Percentiles rank a stretch among this genome's conserved stretches.
These are phyloP conservation scores for Atherinomorus stipes DNA, from an alignment of 2,113 vertebrate genomes.

Conservation along the genomic window DNA sequence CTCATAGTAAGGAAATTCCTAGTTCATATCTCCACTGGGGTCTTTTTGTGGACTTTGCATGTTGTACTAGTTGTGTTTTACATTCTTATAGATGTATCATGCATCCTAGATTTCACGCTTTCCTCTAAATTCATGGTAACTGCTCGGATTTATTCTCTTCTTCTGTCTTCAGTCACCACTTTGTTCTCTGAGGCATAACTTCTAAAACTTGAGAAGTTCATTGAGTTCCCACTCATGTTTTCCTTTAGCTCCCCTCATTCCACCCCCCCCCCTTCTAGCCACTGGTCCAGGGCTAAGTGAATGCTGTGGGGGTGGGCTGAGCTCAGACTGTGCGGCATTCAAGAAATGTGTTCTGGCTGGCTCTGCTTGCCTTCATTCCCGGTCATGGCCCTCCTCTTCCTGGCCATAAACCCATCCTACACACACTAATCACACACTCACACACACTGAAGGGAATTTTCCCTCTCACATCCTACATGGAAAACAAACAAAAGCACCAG, in stretches of 20 bases:
- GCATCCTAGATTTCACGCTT: too few relatives aligned
- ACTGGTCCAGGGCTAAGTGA: neutral
- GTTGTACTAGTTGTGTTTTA: too few relatives aligned
- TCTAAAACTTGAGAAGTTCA: conserved; percentile 28
- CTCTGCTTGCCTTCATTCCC: conserved; percentile 20
- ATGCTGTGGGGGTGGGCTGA: conserved; percentile 26
- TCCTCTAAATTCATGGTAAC: too few relatives aligned
- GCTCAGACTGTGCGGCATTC: conserved; percentile 61
- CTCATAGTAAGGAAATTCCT: too few relatives aligned
- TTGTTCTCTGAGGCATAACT: neutral
- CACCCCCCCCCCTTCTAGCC: neutral
- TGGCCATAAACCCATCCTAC: conserved; percentile 12
- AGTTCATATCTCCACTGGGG: too few relatives aligned
- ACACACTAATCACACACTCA: conserved; percentile 10
- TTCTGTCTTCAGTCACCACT: neutral
- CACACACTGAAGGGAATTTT: neutral
- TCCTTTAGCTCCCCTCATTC: too few relatives aligned
- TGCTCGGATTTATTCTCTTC: too few relatives aligned
- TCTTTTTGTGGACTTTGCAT: too few relatives aligned
- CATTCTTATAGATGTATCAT: too few relatives aligned
- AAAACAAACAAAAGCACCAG: neutral
- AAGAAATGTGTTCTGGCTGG: conserved; percentile 63
- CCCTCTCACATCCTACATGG: neutral
- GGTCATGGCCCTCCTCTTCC: conserved; percentile 19
- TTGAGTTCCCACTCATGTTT: neutral